Conservation (phyloP, 2,113 vertebrate species). For the Cynoglossus semilaevis region DNA sequence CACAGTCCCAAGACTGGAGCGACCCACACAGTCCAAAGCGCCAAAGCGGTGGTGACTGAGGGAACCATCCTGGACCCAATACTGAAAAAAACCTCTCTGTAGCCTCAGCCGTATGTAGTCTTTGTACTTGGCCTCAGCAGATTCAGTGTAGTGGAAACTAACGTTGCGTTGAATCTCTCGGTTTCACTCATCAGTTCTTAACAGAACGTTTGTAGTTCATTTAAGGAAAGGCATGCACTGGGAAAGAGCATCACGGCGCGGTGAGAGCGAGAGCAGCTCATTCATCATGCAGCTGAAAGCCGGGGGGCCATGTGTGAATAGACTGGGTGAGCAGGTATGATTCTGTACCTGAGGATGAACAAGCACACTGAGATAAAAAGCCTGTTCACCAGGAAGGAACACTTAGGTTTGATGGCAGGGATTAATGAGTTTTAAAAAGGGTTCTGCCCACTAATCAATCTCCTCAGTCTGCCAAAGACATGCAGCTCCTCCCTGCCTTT, state of each 20-base stretch:
- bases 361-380: conserved; percentile 11
- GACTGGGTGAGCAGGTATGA: conserved; percentile 9
- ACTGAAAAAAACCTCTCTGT: conserved; percentile 4
- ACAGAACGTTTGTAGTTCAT: conserved; percentile 51
- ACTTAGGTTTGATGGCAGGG: conserved; percentile 5
- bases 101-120: conserved; percentile 7
- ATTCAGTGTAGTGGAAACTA: conserved; percentile 41
- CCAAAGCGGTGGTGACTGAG: conserved; percentile 10
- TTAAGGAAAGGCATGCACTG: conserved; percentile 58
- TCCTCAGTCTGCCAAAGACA: not conserved
- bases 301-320: conserved; percentile 20
- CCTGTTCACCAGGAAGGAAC: conserved; percentile 7
- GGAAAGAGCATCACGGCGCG: conserved; percentile 11
- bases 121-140: conserved; percentile 27
- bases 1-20: conserved; percentile 27
- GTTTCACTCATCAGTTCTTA: conserved; percentile 12
- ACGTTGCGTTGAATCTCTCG: conserved; percentile 16
- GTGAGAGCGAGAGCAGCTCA: conserved; percentile 13
- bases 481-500: conserved; percentile 18
- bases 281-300: conserved; percentile 16
- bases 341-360: conserved; percentile 5
- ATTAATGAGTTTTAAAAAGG: conserved; percentile 19
- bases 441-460: conserved; percentile 33
- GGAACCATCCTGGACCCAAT: conserved; percentile 1
- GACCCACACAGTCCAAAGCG: not conserved